A percentile compares a stretch with the other conserved stretches of the same genome.
Evolutionary conservation across 1,140 invertebrate genomes (phyloP).

Genomic region (Drosophila kanapiae): DNA sequence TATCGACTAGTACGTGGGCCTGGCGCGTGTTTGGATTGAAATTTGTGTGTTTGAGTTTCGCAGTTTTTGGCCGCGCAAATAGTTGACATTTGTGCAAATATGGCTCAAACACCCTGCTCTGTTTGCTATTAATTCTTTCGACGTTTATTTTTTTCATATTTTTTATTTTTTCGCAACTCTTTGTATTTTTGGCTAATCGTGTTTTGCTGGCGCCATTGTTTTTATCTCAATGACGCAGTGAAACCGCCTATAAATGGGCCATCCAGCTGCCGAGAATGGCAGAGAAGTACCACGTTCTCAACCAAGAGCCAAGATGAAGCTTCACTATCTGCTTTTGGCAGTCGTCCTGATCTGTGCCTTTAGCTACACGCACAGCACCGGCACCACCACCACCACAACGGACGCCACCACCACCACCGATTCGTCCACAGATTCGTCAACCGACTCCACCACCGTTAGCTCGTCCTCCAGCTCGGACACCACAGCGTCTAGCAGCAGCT

Average conservation of each 20-base stretch:
- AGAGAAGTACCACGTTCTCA: slow-evolving; percentile 15
- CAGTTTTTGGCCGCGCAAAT: slow-evolving; percentile 2
- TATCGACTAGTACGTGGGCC: not conserved
- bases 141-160: not conserved
- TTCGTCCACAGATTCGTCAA: not conserved
- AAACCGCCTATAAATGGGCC: slow-evolving; percentile 30
- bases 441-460: not conserved
- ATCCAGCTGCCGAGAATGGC: not conserved
- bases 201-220: slow-evolving; percentile 4
- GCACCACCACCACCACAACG: not conserved
- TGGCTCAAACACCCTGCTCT: not conserved
- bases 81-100: slow-evolving; percentile 31
- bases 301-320: slow-evolving; percentile 13
- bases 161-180: not conserved
- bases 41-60: not conserved
- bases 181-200: not conserved
- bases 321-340: slow-evolving; percentile 33
- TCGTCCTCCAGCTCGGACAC: not conserved
- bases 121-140: not conserved
- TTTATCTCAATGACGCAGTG: slow-evolving; percentile 31
- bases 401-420: too few species aligned
- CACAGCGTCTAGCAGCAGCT: slow-evolving; percentile 9
- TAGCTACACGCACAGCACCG: not conserved
- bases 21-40: not conserved
- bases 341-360: slow-evolving; percentile 27